Conservation (phyloP, 2,113 vertebrate genomes). For the Cichladusa arquata region DNA sequence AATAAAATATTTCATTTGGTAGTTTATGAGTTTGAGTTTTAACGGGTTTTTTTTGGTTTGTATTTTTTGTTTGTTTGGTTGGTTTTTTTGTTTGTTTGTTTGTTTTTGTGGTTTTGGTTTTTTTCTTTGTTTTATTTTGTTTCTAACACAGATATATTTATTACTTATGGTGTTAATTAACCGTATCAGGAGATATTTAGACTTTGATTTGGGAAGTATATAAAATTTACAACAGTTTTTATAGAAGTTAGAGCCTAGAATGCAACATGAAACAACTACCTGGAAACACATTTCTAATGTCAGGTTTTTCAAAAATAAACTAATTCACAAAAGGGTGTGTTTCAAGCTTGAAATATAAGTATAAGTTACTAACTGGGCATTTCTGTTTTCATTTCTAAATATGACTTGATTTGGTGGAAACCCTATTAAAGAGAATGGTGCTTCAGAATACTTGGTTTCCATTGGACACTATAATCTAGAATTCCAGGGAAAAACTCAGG, state of each 20-base stretch:
- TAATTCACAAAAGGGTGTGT: neutral
- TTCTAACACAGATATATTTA: neutral
- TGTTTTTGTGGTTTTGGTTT: neutral
- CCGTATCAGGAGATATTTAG: neutral
- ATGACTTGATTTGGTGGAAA: neutral
- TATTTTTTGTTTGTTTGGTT: too few species aligned
- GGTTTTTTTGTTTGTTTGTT: too few species aligned
- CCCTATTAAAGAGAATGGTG: fast-evolving
- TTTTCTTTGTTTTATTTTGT: neutral
- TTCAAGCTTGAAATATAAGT: neutral
- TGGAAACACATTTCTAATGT: neutral
- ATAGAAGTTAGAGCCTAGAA: neutral
- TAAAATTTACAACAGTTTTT: neutral
- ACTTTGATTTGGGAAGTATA: neutral
- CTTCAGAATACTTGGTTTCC: neutral
- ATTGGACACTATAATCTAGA: neutral
- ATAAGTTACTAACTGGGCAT: neutral
- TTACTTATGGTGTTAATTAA: neutral
- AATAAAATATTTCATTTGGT: neutral
- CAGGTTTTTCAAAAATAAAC: neutral
- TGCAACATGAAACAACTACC: neutral
- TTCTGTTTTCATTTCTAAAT: neutral
- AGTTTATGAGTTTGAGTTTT: neutral
- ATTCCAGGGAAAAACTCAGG: neutral
- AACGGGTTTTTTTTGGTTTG: too few species aligned